Evolutionary conservation across 2,113 vertebrate genomes (phyloP).

Genomic region (Apodemus sylvaticus): DNA sequence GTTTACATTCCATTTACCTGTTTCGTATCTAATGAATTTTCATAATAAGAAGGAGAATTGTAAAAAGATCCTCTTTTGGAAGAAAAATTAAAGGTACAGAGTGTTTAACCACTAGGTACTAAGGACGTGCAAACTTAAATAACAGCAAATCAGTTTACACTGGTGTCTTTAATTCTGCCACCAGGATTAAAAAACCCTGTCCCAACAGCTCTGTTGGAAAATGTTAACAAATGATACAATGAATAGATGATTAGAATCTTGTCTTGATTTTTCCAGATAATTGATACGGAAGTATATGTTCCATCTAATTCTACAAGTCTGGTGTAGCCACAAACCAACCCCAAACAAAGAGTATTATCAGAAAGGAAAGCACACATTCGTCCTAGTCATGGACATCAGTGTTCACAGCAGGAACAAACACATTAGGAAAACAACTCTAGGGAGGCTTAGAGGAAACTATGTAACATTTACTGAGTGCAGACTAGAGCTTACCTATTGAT

Average conservation of each 20-base stretch:
- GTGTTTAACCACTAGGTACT: not conserved
- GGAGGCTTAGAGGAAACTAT: not conserved
- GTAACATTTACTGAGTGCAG: not conserved
- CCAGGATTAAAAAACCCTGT: not conserved
- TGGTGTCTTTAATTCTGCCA: not conserved
- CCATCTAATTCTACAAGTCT: not conserved
- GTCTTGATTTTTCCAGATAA: conserved; percentile 22
- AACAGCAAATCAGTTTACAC: not conserved
- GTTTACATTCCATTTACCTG: not conserved
- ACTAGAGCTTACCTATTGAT: not conserved
- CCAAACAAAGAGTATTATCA: not conserved
- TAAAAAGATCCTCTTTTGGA: not conserved
- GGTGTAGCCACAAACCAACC: not conserved
- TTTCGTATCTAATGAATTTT: conserved; percentile 4
- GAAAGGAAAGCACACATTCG: not conserved
- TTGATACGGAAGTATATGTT: not conserved
- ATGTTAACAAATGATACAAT: conserved; percentile 9
- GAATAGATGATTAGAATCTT: not conserved
- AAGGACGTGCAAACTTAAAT: not conserved
- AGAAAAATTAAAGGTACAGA: not conserved
- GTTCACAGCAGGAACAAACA: not conserved
- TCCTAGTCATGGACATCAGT: not conserved
- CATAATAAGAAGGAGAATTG: not conserved
- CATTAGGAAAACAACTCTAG: not conserved
- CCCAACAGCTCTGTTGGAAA: not conserved